Evolutionary conservation across 2,113 vertebrate species (phyloP).

Genomic region (Hippocampus comes): DNA sequence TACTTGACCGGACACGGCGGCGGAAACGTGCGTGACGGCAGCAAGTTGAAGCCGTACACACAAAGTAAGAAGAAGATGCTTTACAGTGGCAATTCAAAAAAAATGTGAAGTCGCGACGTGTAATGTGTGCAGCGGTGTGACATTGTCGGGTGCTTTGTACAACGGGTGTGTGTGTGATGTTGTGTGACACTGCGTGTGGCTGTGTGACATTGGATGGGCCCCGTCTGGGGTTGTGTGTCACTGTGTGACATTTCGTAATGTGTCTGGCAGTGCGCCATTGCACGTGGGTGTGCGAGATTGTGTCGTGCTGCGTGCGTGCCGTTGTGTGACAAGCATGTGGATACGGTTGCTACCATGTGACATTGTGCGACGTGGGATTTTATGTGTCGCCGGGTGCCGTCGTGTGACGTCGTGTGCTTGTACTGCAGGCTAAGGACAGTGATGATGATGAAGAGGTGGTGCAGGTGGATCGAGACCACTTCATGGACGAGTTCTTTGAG

Average conservation of each 20-base stretch:
- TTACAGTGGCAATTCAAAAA: no score
- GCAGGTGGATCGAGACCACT: constrained; percentile 89
- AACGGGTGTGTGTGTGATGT: background rate
- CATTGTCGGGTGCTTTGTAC: no score
- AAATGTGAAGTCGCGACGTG: no score
- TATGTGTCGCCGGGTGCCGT: background rate
- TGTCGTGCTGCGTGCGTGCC: background rate
- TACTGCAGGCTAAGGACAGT: constrained; percentile 86
- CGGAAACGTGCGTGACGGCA: no score
- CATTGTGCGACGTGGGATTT: background rate
- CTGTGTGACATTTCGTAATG: background rate
- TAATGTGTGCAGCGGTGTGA: no score
- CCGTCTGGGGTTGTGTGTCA: background rate
- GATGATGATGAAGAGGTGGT: constrained; percentile 93
- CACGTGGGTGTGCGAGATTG: background rate
- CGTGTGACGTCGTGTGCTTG: constrained; percentile 1
- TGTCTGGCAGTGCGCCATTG: no score
- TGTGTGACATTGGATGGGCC: no score
- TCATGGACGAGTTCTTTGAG: constrained; percentile 95
- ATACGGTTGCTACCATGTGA: background rate
- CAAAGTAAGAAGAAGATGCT: no score
- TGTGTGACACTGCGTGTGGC: background rate
- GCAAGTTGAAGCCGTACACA: no score
- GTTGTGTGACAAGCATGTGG: background rate
- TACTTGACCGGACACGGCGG: no score